Conservation (phyloP, 37 sponge, comb jelly and placozoan genomes). For the Corticium candelabrum region DNA sequence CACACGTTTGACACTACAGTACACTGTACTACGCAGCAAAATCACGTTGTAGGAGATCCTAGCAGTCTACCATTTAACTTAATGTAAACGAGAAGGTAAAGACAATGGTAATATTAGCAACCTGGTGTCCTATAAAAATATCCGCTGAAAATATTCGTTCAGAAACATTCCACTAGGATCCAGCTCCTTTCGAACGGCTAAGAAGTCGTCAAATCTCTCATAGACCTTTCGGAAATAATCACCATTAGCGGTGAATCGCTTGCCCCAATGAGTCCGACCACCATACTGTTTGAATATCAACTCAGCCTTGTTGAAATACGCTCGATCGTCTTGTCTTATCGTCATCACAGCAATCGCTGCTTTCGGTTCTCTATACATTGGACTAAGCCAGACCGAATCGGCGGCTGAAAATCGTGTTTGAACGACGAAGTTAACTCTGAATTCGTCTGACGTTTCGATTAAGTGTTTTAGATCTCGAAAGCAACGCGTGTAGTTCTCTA, state of each 20-base stretch:
- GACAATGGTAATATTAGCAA: no score
- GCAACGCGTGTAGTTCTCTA: conserved; percentile 2
- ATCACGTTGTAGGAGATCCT: no score
- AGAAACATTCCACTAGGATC: neutral
- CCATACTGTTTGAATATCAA: neutral
- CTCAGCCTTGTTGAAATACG: neutral
- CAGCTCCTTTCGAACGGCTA: neutral
- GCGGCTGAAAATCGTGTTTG: neutral
- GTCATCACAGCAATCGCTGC: neutral
- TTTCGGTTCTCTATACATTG: neutral
- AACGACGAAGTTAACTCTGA: neutral
- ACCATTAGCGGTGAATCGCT: neutral
- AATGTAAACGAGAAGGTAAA: no score
- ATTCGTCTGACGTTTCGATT: neutral
- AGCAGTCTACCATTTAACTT: no score
- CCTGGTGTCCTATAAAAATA: neutral
- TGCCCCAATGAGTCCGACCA: neutral
- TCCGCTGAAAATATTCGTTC: neutral
- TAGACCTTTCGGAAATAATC: neutral
- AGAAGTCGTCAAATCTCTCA: neutral
- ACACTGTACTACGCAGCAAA: no score
- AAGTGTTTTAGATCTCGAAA: neutral
- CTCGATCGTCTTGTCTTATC: neutral
- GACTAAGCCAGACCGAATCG: neutral
- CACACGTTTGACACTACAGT: no score